phyloP scores from a whole-genome alignment of 2,888 invertebrate genomes.

The Tridacna crocea region DNA sequence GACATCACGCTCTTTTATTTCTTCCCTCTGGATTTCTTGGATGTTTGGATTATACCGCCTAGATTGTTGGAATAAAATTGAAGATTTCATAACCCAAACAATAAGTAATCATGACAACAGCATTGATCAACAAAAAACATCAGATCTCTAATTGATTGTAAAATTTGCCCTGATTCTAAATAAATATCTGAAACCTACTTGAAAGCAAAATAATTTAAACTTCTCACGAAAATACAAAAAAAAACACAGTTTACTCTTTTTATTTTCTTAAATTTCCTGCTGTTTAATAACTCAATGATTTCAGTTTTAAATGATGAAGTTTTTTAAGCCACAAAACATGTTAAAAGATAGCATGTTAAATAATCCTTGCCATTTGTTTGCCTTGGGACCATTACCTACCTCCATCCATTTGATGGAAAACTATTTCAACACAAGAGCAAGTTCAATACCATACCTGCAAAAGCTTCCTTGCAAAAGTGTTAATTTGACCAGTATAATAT shows the following conservation, averaged over 20 bases:
- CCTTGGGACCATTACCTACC: no score
- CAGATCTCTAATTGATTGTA: slow-evolving; percentile 8
- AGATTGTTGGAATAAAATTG: slow-evolving; percentile 61
- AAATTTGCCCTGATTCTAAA: background rate
- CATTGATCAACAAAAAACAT: slow-evolving; percentile 17
- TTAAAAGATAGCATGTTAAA: background rate
- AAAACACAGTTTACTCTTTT: background rate
- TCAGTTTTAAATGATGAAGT: background rate
- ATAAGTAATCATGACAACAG: slow-evolving; percentile 34
- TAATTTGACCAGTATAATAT: no score
- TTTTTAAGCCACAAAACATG: background rate
- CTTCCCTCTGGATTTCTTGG: slow-evolving; percentile 45
- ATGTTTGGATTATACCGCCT: slow-evolving; percentile 56
- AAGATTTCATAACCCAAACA: slow-evolving; percentile 61
- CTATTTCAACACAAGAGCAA: no score
- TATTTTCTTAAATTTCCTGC: background rate
- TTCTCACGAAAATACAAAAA: background rate
- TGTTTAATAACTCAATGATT: no score
- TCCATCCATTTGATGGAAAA: no score
- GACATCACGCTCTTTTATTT: slow-evolving; percentile 51
- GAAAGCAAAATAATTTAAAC: background rate
- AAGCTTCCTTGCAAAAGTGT: no score
- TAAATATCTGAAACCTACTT: background rate
- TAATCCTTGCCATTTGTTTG: no score
- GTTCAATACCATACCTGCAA: no score